Evolutionary conservation across 2,113 vertebrate genomes (phyloP), one percentile per base, ranked within the genome.

Genomic region (Poecilia latipinna): DNA sequence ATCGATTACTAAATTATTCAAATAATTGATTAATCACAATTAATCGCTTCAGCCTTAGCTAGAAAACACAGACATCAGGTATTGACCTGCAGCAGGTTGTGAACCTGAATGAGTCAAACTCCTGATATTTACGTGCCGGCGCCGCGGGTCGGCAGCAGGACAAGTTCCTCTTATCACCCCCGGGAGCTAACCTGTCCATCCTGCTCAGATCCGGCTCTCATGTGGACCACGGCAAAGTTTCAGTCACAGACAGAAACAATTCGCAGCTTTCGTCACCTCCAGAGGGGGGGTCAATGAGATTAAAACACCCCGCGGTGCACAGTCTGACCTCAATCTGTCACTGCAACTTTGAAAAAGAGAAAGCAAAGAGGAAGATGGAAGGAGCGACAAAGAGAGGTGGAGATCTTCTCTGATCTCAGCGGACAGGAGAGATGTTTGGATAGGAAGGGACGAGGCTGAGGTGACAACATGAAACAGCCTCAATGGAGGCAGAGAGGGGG

Each of bases 301-400:
- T 77, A 93, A 90, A 93, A 91, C 84, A 86, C 91, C 91, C 91
- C 11, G 64, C 65, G 60, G 91, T 89, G 83, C 66, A 74, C 76
- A 78, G 77, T 77, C 74, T 91, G 91, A 93, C 93, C 92, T 91
- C 91, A 94, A 94, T 94, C 89, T 94, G 93, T 93, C 93, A 92
- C 79, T 80, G 80, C 76, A 72, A 81, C 71, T 87, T 72, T 70
- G 80, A 62, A 48, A 74, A 65, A 80, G 51, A 80, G 71, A 77
- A 82, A 29, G 73, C 51, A 65, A 31, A 17, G 54, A 82, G 77
- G 78, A 61, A 72, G 74, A 80, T 7, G 28, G 60, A 71, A 70
- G 48, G 69, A 76, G 39, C 82, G 48, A 74, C 69, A 54, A 82
- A 74, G 65, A 71, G 33, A 57, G 63, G 65, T 35, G 62, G 68